Base-by-base conservation (phyloP, 2,888 invertebrate genomes). In the Ornithoptera priamus region DNA sequence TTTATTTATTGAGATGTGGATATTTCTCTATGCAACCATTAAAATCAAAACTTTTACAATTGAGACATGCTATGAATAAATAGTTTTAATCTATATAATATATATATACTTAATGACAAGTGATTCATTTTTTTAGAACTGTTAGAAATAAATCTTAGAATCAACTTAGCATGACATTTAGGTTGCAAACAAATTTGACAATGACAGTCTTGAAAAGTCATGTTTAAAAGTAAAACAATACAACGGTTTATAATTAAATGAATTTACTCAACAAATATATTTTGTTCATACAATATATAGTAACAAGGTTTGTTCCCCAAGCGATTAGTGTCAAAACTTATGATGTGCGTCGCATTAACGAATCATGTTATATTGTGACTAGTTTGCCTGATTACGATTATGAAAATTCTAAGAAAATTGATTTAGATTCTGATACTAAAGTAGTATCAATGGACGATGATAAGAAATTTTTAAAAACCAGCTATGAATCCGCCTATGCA, bases 321-420 rank as follows among this genome's bases (percentile, higher is more conserved):
- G 77, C 82, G 36, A 77, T 74, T 57, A 78, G 84, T 74, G 79
- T 85, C 1, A 86, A 85, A 77, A 89, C 89, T 5, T 92, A 86
- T 72, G 84, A 87, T 81, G 89, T 92, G 15, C 82, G 79, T 20
- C 85, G 86, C 18, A 73, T 92, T 20, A 90, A 90, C 76, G 83
- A 85, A 50, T 80, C 88, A 0, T 79, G 86, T 1, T 91, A 85
- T 70, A 74, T 92, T 64, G 89, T 92, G 5, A 89, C 86, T 7
- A 83, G 78, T 71, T 74, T 85, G 24, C 85, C 87, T 58, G 86
- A 87, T 65, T 73, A 77, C 24, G 83, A 86, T 46, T 77, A 79
- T 68, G 78, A 77, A 39, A 75, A 75, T 65, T 70, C 72, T 39
- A 72, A 71, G 64, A 65, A 30, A 17, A 63, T 58, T 53, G 58